Base-by-base conservation (phyloP, 2,797 vertebrate species). In the Rhynchotus rufescens region DNA sequence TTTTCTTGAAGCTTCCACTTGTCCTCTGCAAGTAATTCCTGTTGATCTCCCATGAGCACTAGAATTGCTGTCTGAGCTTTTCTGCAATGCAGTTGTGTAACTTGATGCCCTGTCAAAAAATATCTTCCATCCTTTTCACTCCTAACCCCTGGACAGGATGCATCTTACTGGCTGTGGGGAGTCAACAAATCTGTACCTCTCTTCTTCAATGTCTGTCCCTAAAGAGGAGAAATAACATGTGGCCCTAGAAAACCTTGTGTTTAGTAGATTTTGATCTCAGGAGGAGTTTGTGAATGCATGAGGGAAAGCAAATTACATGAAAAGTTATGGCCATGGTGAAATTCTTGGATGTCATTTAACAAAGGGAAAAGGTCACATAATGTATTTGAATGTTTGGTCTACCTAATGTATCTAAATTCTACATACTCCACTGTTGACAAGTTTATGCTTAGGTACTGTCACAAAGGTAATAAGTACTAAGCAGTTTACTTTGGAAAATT, bases 341-440 rank as follows among this genome's bases (percentile, higher is more conserved):
- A 40, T 95, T 86, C 52, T 77, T 80, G 38, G 76, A 80, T 68
- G 71, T 80, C 94, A n/a, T 89, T 93, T 76, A n/a, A 40, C 57
- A 91, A 72, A 88, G 11, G 40, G 65, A 91, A 93, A 96, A 96
- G 89, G 92, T 94, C 89, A 74, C 32, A 34, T 84, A 92, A 86
- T 92, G 56, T 34, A 93, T 92, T 74, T 92, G 92, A 95, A 86
- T 59, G 40, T 51, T 94, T 9, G 83, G 69, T 95, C 95, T 96
- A 74, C 66, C 26, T 85, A 91, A 86, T 67, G n/a, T 57, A 77
- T 71, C 26, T 75, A 81, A 93, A 84, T 42, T 81, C 56, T 74
- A 17, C 60, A 59, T 36, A 21, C n/a, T 84, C 22, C 36, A 21
- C 8, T n/a, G 62, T 0, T 95, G 75, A 74, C 40, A 86, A 81